Conservation (phyloP, 1,140 invertebrate genomes). For the Drosophila lacertosa region DNA sequence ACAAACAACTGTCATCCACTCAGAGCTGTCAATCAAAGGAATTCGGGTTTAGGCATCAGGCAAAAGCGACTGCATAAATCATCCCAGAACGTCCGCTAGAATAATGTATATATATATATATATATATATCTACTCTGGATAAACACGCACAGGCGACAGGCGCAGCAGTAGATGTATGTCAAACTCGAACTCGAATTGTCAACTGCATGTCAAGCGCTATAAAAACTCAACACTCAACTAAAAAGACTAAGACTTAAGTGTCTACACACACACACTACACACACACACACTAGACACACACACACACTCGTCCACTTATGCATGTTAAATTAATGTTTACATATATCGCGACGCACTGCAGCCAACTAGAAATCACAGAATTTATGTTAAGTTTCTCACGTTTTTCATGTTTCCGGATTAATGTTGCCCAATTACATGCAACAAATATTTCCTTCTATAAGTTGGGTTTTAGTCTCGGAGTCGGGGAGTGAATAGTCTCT, state of each 20-base stretch:
- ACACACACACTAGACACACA: constrained; percentile 32
- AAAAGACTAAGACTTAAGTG: constrained; percentile 71
- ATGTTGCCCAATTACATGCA: constrained; percentile 48
- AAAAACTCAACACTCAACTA: constrained; percentile 61
- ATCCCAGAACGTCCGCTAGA: constrained; percentile 52
- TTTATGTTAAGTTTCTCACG: constrained; percentile 76
- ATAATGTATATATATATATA: constrained; percentile 29
- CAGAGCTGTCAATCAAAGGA: constrained; percentile 80
- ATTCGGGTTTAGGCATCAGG: constrained; percentile 64
- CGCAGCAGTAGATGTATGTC: constrained; percentile 67
- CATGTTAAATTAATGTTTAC: constrained; percentile 44
- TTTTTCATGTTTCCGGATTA: constrained; percentile 80
- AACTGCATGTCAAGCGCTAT: constrained; percentile 77
- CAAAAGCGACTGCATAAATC: constrained; percentile 72
- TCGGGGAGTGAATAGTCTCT: neutral
- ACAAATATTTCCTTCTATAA: constrained; percentile 24
- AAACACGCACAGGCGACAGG: constrained; percentile 34
- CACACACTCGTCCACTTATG: constrained; percentile 22
- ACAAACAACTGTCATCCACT: constrained; percentile 84
- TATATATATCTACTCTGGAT: constrained; percentile 11
- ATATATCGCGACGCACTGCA: constrained; percentile 22
- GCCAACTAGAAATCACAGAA: constrained; percentile 18
- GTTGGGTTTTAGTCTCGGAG: neutral
- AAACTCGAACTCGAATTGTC: constrained; percentile 69
- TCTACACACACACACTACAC: constrained; percentile 16